These are phyloP conservation scores for Charanyca ferruginea DNA, from an alignment of 2,888 invertebrate species.

Conservation along the genomic window DNA sequence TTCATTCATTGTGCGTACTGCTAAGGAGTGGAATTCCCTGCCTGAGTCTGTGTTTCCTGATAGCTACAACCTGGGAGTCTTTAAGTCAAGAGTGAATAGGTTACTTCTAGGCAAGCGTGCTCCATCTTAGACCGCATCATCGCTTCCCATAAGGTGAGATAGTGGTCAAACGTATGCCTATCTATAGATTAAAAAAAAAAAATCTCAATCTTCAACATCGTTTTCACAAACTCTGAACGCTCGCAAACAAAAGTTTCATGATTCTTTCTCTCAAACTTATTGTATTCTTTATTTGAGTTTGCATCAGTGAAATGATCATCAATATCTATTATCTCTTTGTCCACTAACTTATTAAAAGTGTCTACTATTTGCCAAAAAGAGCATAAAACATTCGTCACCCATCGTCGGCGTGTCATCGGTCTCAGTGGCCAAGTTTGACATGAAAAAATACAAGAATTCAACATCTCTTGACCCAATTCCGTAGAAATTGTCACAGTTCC, in stretches of 20 bases:
- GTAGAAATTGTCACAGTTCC: slow-evolving; percentile 76
- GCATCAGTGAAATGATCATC: neutral
- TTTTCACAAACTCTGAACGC: neutral
- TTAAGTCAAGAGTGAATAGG: too few species aligned
- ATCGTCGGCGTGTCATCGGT: slow-evolving; percentile 50
- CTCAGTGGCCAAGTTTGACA: slow-evolving; percentile 53
- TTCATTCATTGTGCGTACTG: too few species aligned
- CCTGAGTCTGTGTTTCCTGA: too few species aligned
- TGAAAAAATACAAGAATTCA: slow-evolving; percentile 62
- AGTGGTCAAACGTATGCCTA: too few species aligned
- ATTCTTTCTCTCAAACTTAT: too few species aligned
- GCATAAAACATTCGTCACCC: slow-evolving; percentile 31
- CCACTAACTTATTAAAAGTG: neutral
- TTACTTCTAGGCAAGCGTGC: too few species aligned
- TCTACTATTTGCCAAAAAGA: slow-evolving; percentile 26
- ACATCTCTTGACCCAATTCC: slow-evolving; percentile 73
- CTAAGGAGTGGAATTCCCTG: too few species aligned
- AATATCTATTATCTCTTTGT: neutral
- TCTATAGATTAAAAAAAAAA: too few species aligned
- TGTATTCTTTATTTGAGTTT: neutral
- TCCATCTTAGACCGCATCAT: too few species aligned
- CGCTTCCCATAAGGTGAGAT: too few species aligned
- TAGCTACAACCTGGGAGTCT: too few species aligned
- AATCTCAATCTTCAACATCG: neutral
- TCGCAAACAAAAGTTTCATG: neutral